phyloP scores from a whole-genome alignment of 2,797 vertebrate genomes.

The Poeciliopsis paucimaculata region DNA sequence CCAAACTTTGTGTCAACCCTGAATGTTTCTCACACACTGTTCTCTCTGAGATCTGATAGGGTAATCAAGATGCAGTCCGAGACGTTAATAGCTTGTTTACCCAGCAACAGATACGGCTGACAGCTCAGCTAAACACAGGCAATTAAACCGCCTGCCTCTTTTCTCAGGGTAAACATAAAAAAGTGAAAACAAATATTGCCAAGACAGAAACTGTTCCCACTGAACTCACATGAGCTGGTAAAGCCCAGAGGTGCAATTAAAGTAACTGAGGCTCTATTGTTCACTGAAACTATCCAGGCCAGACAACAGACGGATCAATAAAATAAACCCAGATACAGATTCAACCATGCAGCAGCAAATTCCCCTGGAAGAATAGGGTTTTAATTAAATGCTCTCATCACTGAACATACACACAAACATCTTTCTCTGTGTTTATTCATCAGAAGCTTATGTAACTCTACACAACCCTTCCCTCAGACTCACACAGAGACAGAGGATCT shows the following conservation, averaged over 20 bases:
- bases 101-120: constrained; percentile 20
- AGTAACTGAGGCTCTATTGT: constrained; percentile 45
- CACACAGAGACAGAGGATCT: constrained; percentile 28
- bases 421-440: constrained; percentile 40
- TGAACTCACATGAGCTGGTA: constrained; percentile 2
- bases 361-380: constrained; percentile 36
- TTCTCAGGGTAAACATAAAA: constrained; percentile 10
- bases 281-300: constrained; percentile 40
- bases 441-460: constrained; percentile 67
- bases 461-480: constrained; percentile 21
- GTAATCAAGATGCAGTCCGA: constrained; percentile 37
- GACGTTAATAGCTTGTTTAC: constrained; percentile 53
- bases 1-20: background rate
- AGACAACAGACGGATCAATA: constrained; percentile 57
- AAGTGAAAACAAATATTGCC: constrained; percentile 2
- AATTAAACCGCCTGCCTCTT: constrained; percentile 5
- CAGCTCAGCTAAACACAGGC: constrained; percentile 16
- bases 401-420: constrained; percentile 13
- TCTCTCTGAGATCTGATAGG: constrained; percentile 5
- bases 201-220: background rate
- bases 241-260: constrained; percentile 15
- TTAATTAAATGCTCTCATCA: constrained; percentile 33
- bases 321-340: constrained; percentile 42
- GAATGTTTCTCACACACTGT: background rate
- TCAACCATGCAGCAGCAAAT: constrained; percentile 11